A percentile compares a stretch with the other conserved stretches of the same genome.
These are phyloP conservation scores for Conistra vaccinii DNA, from an alignment of 2,888 invertebrate species.

Conservation along the genomic window DNA sequence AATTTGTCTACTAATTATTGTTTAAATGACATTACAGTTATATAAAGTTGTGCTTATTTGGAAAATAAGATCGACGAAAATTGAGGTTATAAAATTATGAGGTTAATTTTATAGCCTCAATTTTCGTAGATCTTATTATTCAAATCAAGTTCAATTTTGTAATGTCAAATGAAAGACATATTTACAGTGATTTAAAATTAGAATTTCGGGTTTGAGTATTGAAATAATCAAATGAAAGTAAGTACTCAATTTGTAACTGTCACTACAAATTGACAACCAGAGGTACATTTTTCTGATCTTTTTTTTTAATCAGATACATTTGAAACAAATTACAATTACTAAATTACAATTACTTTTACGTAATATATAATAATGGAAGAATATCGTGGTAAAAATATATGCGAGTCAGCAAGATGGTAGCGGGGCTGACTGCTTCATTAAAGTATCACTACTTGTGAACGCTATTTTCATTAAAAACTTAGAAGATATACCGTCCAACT, in stretches of 20 bases:
- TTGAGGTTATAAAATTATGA: not conserved
- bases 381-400: not conserved
- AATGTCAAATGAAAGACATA: not conserved
- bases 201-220: not conserved
- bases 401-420: not conserved
- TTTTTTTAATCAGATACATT: not conserved
- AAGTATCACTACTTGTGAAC: not conserved
- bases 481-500: conserved; percentile 28
- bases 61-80: no score
- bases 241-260: not conserved
- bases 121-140: no score
- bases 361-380: not conserved
- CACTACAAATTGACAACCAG: not conserved
- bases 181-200: not conserved
- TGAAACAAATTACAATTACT: not conserved
- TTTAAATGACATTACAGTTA: no score
- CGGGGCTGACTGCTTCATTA: not conserved
- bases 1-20: not conserved
- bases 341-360: no score
- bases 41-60: no score
- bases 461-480: conserved; percentile 44
- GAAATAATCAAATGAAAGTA: not conserved
- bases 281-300: not conserved
- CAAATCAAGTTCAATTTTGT: no score
- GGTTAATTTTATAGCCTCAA: no score